phyloP scores from a whole-genome alignment of 2,797 vertebrate genomes.

The Selene dorsalis region DNA sequence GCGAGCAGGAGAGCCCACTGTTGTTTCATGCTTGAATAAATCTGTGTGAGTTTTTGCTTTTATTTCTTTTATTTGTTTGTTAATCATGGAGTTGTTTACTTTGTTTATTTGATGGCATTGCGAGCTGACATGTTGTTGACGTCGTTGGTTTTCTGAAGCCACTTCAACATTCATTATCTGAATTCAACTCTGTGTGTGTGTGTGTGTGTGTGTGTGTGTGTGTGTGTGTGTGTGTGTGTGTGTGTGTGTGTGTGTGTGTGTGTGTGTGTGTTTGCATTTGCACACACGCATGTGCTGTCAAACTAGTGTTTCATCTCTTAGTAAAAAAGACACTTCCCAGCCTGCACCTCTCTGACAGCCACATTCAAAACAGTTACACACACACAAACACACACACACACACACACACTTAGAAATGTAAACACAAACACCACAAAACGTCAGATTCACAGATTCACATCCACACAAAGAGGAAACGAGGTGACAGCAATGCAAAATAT shows the following conservation, averaged over 20 bases:
- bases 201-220: constrained; percentile 30
- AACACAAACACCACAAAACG: constrained; percentile 11
- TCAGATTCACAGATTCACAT: background rate
- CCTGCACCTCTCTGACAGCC: constrained; percentile 74
- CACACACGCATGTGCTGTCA: constrained; percentile 69
- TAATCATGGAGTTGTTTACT: constrained; percentile 70
- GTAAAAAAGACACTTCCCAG: constrained; percentile 72
- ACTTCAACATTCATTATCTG: constrained; percentile 77
- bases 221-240: constrained; percentile 19
- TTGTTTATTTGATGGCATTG: constrained; percentile 65
- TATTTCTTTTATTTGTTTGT: constrained; percentile 54
- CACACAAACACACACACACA: constrained; percentile 17
- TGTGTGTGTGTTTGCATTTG: constrained; percentile 31
- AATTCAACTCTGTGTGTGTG: constrained; percentile 48
- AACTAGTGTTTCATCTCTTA: constrained; percentile 78
- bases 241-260: constrained; percentile 24
- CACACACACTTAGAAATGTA: constrained; percentile 6
- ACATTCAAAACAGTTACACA: constrained; percentile 41
- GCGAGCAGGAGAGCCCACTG: constrained; percentile 6
- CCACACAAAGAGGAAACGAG: constrained; percentile 34
- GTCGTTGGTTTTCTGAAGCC: constrained; percentile 68
- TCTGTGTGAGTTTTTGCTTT: constrained; percentile 32
- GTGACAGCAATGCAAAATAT: constrained; percentile 60
- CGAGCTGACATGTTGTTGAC: constrained; percentile 68
- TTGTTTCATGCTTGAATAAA: constrained; percentile 15